Evolutionary conservation across 1,140 invertebrate species (phyloP).

Genomic region (Conopomorpha cramerella): DNA sequence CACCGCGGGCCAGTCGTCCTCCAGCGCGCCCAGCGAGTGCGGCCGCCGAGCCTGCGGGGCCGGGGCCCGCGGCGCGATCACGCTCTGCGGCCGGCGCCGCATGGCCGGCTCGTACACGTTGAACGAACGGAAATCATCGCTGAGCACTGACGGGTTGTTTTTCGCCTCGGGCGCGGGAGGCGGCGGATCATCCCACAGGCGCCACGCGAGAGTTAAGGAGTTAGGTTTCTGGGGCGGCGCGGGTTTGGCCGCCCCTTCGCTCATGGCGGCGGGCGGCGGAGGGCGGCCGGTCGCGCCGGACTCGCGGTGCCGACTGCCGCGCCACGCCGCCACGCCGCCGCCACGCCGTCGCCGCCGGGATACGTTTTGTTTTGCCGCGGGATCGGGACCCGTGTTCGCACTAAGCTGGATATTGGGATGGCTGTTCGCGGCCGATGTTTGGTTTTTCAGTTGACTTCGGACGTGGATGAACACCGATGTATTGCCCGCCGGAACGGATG

Average conservation of each 20-base stretch:
- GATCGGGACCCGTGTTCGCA: too few species aligned
- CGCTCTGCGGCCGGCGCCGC: slow-evolving; percentile 51
- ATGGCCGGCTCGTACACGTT: slow-evolving; percentile 62
- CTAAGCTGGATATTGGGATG: too few species aligned
- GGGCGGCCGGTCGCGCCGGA: slow-evolving; percentile 33
- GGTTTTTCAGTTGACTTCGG: too few species aligned
- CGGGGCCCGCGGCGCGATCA: slow-evolving; percentile 37
- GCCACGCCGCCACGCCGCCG: slow-evolving; percentile 12
- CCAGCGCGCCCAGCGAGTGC: slow-evolving; percentile 43
- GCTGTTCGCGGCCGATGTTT: too few species aligned
- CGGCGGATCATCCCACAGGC: slow-evolving; percentile 39
- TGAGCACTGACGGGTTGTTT: slow-evolving; percentile 34
- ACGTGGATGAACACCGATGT: too few species aligned
- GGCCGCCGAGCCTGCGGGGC: slow-evolving; percentile 46
- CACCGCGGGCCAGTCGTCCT: slow-evolving; percentile 38
- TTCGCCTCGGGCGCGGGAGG: slow-evolving; percentile 39
- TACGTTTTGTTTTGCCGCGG: slow-evolving; percentile 20
- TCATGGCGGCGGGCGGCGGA: slow-evolving; percentile 27
- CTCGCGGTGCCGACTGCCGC: slow-evolving; percentile 36
- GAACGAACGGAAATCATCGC: slow-evolving; percentile 59
- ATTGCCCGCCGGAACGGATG: too few species aligned
- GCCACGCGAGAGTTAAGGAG: slow-evolving; percentile 35
- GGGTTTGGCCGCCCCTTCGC: slow-evolving; percentile 45
- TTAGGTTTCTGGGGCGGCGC: slow-evolving; percentile 51
- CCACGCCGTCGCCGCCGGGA: slow-evolving; percentile 14